Evolutionary conservation across 92 coral and sea anemone genomes (phyloP), one percentile per base, ranked within the genome.

Genomic region (Pocillopora meandrina): DNA sequence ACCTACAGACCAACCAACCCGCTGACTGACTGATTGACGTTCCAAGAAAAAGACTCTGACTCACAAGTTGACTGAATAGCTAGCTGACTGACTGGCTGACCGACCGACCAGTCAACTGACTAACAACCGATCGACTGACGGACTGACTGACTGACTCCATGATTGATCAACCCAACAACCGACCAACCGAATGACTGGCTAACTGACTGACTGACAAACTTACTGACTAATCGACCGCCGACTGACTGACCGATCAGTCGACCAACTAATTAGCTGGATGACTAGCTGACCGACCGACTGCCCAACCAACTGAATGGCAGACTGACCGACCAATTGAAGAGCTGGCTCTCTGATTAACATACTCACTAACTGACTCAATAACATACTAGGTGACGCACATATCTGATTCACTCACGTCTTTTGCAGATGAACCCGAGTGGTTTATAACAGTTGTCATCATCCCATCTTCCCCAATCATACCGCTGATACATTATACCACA

Each of bases 401-500:
- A 2, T 13, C 17, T 15, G 5, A 11, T 26, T 2, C 19, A 71
- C 77, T 82, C 76, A 90, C 93, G 86, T 82, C 93, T 77, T 70
- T 90, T 90, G 90, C 93, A 90, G 85, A 90, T 78, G 81, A 66
- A 90, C 0, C 93, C 93, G 36, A 86, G 90, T 21, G 90, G 89
- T 70, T 90, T 90, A 69, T 90, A 90, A 72, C 93, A 90, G 81
- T 90, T 90, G 57, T 90, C 93, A 26, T 90, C 93, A 68, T 86
- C 90, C 93, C 93, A 86, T 64, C 88, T 74, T 42, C 90, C 93
- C 93, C 93, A 90, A 87, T 90, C 93, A 84, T 90, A 90, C 90
- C 82, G 93, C 78, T 90, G 93, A 57, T 90, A 90, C 72, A 90
- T 82, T 56, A 90, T 88, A 60, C 93, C 93, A 69, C 93, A 90